Evolutionary conservation across 2,113 vertebrate genomes (phyloP), one percentile per base, ranked within the genome.

Genomic region (Rhea pennata): DNA sequence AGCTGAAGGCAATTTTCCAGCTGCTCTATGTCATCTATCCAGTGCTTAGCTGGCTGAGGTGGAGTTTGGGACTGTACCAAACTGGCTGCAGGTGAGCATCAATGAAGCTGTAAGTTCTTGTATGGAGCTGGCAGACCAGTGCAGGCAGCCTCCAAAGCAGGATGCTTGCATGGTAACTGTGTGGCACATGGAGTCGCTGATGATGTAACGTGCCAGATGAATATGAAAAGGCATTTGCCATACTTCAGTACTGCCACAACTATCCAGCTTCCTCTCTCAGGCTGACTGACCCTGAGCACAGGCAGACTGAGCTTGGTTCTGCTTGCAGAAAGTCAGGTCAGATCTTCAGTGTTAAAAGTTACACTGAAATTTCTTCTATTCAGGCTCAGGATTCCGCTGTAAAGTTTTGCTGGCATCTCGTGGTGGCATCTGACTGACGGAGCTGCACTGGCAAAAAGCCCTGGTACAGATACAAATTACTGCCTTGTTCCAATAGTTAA

Each of bases 41-140:
- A 54, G 2, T 11, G 46, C 54, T 80, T 67, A 72, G 62, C 39
- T 83, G 72, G 61, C n/a, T 0, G 0, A 72, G 56, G n/a, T 24
- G 74, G 12, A 22, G 7, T 31, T 79, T 6, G 16, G 79, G 72
- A 15, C 19, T 66, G 29, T 31, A 69, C 40, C 66, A 42, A 33
- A 12, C 33, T 42, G 27, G 10, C 40, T 27, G 17, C 1, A 0
- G 1, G 0, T 26, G 33, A 46, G 6, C 48, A 39, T 26, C 44
- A 42, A 17, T 76, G 0, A 0, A n/a, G 1, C 36, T 82, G 19
- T 23, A n/a, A 22, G 31, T 23, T 59, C 56, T 82, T 42, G 8
- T 23, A 10, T 3, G 48, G 64, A 66, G 17, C 20, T 59, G 58
- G 74, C 26, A 74, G 59, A 70, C 29, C 39, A 16, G 17, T 59